Base-by-base conservation (phyloP, 2,113 vertebrate species). In the Nematolebias whitei region DNA sequence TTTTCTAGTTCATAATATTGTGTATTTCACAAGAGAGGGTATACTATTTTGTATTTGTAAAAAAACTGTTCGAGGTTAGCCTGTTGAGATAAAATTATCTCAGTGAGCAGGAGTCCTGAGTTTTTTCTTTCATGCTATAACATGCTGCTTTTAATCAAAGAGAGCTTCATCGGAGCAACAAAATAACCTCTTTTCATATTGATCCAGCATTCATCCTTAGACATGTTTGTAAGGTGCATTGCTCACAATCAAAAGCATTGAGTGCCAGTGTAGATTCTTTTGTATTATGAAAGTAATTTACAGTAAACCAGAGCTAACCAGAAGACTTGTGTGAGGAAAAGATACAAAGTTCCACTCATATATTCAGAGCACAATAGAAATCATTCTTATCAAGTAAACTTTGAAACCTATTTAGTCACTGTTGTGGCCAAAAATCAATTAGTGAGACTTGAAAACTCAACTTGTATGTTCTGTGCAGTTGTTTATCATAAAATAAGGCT, bases 151-250 rank as follows among this genome's bases (percentile, higher is more conserved):
- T 63, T 55, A 15, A 20, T 49, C n/a, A 55, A 53, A 35, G 35
- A 38, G 47, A 23, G 29, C 47, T 52, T 65, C 47, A 73, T 43
- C 43, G 14, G 48, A 45, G n/a, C 61, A 65, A 45, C 18, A 52
- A 51, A 26, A 19, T 13, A 57, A 38, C 14, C 39, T 44, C 26
- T 13, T 41, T 51, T 71, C 20, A 48, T 32, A 19, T 43, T 40
- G 44, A 49, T 41, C 50, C n/a, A 51, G 53, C 53, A 35, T 51
- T 56, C 44, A 24, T 39, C 52, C n/a, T 11, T 16, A 52, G 38
- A 41, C 15, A 49, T 41, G 23, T 15, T 24, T 7, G 35, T 26
- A 24, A 44, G 43, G 35, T 19, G 11, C 44, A 22, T 22, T 13
- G 20, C 40, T 59, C 41, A 44, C 40, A 29, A 59, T 59, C 50